A percentile compares a stretch with the other conserved stretches of the same genome.
Conservation (phyloP, 2,113 vertebrate genomes). For the Daboia siamensis region DNA sequence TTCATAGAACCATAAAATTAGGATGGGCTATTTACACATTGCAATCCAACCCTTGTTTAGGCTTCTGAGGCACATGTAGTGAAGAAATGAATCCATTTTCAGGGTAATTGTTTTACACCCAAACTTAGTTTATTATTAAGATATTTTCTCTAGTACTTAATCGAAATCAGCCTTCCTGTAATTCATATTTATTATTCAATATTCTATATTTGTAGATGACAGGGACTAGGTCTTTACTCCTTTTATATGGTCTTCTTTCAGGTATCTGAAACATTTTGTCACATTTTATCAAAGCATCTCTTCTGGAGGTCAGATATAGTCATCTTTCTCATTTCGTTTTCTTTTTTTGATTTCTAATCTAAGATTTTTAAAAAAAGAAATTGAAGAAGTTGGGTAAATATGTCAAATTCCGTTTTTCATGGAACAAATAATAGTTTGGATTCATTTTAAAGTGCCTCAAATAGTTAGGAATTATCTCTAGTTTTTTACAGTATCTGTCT, state of each 20-base stretch:
- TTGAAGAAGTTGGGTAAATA: not conserved
- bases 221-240: not conserved
- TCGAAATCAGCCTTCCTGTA: not conserved
- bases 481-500: not conserved
- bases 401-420: not conserved
- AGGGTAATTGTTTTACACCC: not conserved
- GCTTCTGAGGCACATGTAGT: not conserved
- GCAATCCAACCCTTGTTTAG: not conserved
- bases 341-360: not conserved
- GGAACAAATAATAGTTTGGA: not conserved
- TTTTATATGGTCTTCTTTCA: not conserved
- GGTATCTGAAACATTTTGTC: not conserved
- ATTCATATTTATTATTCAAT: not conserved
- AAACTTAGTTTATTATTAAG: not conserved
- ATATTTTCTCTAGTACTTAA: not conserved
- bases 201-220: not conserved
- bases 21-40: not conserved
- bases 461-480: not conserved
- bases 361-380: not conserved
- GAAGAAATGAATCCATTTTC: not conserved
- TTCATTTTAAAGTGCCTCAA: not conserved
- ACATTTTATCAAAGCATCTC: not conserved
- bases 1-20: not conserved
- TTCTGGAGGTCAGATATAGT: not conserved
- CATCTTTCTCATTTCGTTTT: not conserved